Evolutionary conservation across 2,113 vertebrate species (phyloP), one percentile per base, ranked within the genome.

Genomic region (Sinocyclocheilus rhinocerous): DNA sequence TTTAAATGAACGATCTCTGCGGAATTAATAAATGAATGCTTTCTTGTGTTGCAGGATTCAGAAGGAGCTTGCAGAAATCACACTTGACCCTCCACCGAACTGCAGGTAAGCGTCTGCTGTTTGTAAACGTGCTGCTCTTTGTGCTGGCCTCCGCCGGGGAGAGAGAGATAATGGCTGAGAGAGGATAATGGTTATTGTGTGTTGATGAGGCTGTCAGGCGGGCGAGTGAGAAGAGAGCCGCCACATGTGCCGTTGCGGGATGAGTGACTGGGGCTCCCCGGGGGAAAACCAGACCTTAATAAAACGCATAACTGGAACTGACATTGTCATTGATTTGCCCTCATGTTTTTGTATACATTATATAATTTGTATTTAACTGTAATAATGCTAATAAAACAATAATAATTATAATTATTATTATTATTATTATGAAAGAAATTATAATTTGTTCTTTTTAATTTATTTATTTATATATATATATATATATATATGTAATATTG

Each of bases 21-120:
- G 78, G 67, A 55, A 55, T 55, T 2, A 85, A 61, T 20, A 0
- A 2, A 20, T 20, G 0, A 2, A 20, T 1, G 13, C 16, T 22
- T 88, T n/a, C 75, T 84, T 92, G 39, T 89, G 70, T 93, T 92
- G 1, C 93, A 99, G 98, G 94, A 99, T 99, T 96, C 98, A 99
- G 92, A 99, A 99, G 88, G 98, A 99, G 92, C 97, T 99, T 81
- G 98, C 98, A 90, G 98, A 99, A 95, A 99, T 99, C 93, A 99
- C 98, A 73, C 95, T 99, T 94, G 98, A 99, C 87, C 98, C 98
- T 52, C 98, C 98, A 92, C 98, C 98, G 48, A 99, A 99, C 95
- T 99, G 98, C 96, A 99, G 98, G 98, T 99, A 95, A 97, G 96
- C 50, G 61, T 61, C 83, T 9, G 75, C 59, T 48, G 59, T 55